Conservation (phyloP, 92 coral and sea anemone species). For the Parazoanthus atlanticus region DNA sequence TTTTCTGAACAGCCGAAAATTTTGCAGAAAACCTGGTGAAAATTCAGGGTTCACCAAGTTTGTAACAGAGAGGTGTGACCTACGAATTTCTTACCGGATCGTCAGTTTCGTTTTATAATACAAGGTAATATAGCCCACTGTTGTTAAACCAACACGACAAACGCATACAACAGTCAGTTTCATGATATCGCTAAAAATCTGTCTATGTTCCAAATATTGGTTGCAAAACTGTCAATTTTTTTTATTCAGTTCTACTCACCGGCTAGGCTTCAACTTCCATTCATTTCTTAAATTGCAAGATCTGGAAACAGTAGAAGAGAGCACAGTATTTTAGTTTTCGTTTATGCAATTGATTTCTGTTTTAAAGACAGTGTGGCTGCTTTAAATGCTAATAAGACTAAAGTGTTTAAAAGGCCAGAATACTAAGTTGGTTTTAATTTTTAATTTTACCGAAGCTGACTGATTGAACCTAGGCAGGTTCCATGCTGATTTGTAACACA, state of each 20-base stretch:
- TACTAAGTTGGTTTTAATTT: neutral
- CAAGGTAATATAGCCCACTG: neutral
- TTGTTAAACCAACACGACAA: neutral
- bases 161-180: neutral
- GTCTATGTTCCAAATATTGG: neutral
- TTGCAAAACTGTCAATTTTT: too few relatives aligned
- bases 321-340: neutral
- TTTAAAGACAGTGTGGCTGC: neutral
- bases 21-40: too few relatives aligned
- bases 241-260: neutral
- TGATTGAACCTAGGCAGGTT: neutral
- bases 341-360: neutral
- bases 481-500: neutral
- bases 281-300: too few relatives aligned
- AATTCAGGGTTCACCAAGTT: too few relatives aligned
- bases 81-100: neutral
- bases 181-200: neutral
- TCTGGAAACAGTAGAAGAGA: too few relatives aligned
- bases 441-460: slow-evolving; percentile 9
- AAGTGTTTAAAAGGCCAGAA: slow-evolving; percentile 4
- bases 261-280: neutral
- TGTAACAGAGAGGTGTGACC: too few relatives aligned
- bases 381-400: neutral
- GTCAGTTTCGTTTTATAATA: neutral
- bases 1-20: too few relatives aligned